Evolutionary conservation across 2,888 invertebrate species (phyloP).

Genomic region (Marronus borbonicus): DNA sequence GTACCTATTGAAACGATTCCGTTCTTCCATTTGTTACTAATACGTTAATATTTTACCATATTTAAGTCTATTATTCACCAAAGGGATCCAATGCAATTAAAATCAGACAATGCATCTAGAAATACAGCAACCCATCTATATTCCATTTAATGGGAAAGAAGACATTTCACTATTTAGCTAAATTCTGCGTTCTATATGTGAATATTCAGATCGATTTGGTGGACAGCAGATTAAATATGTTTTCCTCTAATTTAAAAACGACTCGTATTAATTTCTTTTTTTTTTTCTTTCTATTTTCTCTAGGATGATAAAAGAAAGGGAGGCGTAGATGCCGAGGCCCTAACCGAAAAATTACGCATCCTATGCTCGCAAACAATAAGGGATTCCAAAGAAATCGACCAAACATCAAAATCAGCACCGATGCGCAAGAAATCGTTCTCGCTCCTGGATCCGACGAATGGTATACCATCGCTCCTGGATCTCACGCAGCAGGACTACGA

Average conservation of each 20-base stretch:
- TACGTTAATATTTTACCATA: too few species aligned
- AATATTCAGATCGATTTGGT: too few species aligned
- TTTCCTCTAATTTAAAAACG: not conserved
- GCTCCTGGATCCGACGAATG: conserved; percentile 68
- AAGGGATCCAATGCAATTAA: too few species aligned
- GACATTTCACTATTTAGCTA: too few species aligned
- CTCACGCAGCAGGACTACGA: conserved; percentile 73
- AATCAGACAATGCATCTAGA: too few species aligned
- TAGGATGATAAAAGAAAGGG: conserved; percentile 47
- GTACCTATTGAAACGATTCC: conserved; percentile 8
- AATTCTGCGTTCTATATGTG: too few species aligned
- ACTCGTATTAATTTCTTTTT: not conserved
- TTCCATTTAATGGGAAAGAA: too few species aligned
- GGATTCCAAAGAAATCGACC: conserved; percentile 33
- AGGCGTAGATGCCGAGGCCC: conserved; percentile 43
- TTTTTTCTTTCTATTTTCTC: conserved; percentile 12
- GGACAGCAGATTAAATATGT: too few species aligned
- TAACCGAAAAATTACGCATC: conserved; percentile 39
- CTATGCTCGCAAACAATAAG: conserved; percentile 26
- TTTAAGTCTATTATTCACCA: too few species aligned
- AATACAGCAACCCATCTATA: too few species aligned
- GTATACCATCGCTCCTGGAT: conserved; percentile 70
- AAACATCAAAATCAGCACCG: conserved; percentile 52
- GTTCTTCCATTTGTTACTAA: not conserved
- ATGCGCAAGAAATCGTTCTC: conserved; percentile 68